Percentiles rank a stretch among this genome's conserved stretches.
Evolutionary conservation across 2,113 vertebrate genomes (phyloP).

Genomic region (crab-eating macaque (Macaca fascicularis)): DNA sequence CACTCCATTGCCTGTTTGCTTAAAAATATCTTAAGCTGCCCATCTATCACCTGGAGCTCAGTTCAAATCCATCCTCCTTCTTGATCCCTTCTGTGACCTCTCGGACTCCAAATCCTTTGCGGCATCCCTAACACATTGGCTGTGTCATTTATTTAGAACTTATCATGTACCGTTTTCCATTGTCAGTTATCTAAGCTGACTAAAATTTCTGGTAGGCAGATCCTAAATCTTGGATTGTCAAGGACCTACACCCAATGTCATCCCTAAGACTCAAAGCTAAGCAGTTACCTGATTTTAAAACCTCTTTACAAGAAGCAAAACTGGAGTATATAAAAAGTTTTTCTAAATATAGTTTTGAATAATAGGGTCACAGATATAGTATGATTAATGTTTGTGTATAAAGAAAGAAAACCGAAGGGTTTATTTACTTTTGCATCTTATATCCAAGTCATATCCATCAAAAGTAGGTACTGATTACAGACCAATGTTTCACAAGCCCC

Average conservation of each 20-base stretch:
- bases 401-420: not conserved
- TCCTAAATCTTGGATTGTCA: not conserved
- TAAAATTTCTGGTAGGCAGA: not conserved
- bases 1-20: not conserved
- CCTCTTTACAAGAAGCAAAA: not conserved
- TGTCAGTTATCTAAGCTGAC: not conserved
- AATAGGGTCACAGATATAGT: not conserved
- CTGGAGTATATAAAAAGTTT: not conserved
- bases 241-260: not conserved
- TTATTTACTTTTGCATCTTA: conserved; percentile 9
- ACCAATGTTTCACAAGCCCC: not conserved
- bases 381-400: no score
- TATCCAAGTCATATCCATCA: not conserved
- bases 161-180: not conserved
- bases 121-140: not conserved
- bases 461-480: not conserved
- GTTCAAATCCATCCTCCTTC: not conserved
- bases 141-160: not conserved
- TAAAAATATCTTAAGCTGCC: not conserved
- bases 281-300: not conserved
- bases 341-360: not conserved
- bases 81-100: not conserved
- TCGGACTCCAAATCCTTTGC: not conserved
- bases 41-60: no score
- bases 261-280: not conserved